These are phyloP conservation scores for Geotrupes spiniger DNA, from an alignment of 2,888 invertebrate genomes.

Conservation along the genomic window DNA sequence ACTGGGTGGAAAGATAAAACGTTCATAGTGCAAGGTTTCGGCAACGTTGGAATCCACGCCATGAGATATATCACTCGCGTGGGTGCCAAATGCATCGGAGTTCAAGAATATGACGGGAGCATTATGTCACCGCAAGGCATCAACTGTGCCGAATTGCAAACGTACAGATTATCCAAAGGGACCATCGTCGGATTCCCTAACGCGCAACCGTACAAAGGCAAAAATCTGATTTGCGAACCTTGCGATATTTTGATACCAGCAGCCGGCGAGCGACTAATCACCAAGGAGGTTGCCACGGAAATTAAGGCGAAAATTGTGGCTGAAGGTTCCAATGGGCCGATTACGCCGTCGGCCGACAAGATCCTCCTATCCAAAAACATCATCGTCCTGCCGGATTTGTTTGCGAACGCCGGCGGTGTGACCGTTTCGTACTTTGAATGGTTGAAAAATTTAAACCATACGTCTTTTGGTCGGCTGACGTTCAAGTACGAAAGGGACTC, in stretches of 20 bases:
- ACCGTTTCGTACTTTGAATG: constrained; percentile 92
- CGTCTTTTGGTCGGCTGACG: constrained; percentile 79
- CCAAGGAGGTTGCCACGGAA: constrained; percentile 77
- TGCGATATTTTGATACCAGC: constrained; percentile 95
- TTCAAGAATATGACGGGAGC: constrained; percentile 64
- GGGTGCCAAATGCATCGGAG: constrained; percentile 71
- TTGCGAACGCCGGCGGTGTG: constrained; percentile 79
- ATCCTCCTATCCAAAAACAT: constrained; percentile 70
- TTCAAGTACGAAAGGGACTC: constrained; percentile 88
- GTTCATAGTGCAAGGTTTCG: constrained; percentile 76
- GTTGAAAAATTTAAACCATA: constrained; percentile 88
- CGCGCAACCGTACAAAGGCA: constrained; percentile 50
- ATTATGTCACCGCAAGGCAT: constrained; percentile 68
- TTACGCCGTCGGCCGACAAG: constrained; percentile 78
- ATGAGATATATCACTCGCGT: constrained; percentile 62
- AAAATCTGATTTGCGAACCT: constrained; percentile 77
- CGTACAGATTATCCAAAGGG: constrained; percentile 78
- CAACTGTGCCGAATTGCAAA: constrained; percentile 70
- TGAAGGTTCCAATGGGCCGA: constrained; percentile 91
- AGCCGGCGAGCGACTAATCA: constrained; percentile 88
- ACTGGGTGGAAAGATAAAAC: constrained; percentile 70
- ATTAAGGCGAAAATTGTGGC: constrained; percentile 87
- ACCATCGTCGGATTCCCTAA: constrained; percentile 90
- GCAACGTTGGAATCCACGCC: constrained; percentile 79
- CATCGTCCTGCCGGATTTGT: constrained; percentile 77